Base-by-base conservation (phyloP, 2,797 vertebrate genomes). In the Epinephelus malabaricus region DNA sequence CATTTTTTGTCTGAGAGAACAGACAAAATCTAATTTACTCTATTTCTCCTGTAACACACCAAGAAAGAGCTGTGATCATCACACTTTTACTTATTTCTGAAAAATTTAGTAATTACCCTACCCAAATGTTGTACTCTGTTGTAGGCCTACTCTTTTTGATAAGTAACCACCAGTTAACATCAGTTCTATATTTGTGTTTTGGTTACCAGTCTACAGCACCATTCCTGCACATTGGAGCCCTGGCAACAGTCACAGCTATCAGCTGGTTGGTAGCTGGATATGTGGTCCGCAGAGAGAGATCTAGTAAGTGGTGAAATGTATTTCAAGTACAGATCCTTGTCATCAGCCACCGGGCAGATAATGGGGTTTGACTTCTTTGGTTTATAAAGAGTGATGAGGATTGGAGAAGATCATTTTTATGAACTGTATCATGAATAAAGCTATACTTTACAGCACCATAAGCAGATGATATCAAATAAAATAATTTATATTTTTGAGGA, bases 201-300 rank as follows among this genome's bases (percentile, higher is more conserved):
- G 34, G 21, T 68, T 23, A 40, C 18, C 87, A 99, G 98, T 96
- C 96, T 80, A 98, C 97, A 8, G 98, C 97, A 9, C 98, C 98
- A 0, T 98, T 99, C 88, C 93, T 99, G 91, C 98, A 99, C 75
- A 92, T 99, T 14, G 97, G 97, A 47, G 98, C 97, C 9, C 93
- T 99, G 67, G 95, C 83, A 0, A 96, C 92, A 0, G 69, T 97
- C 88, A 99, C 98, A 0, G 94, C 95, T 0, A 79, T 99, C 79
- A 96, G 97, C 43, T 99, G 98, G 98, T 91, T 99, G 49, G 89
- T 99, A 25, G 97, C 97, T 0, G 96, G 96, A 47, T 97, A 97
- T 72, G 97, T 98, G 60, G 96, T 97, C 68, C 96, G 97, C 5
- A 93, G 87, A 27, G 96, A 98, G 82, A 95, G 95, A 92, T 95